Conservation (phyloP, 2,113 vertebrate species). For the Toxotes chatareus region DNA sequence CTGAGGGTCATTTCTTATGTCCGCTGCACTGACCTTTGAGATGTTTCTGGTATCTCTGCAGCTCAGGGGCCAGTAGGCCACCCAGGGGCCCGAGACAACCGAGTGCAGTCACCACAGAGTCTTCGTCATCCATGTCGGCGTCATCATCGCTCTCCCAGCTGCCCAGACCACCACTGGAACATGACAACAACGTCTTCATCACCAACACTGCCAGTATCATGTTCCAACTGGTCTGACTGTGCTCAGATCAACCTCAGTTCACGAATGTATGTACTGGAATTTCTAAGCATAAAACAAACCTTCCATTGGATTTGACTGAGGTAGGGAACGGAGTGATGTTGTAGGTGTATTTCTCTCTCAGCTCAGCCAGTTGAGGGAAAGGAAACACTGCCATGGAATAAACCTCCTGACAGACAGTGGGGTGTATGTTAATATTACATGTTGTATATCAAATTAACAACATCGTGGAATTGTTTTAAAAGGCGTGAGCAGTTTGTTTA, state of each 20-base stretch:
- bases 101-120: constrained; percentile 88
- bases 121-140: constrained; percentile 93
- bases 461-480: neutral
- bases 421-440: neutral
- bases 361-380: constrained; percentile 95
- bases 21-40: constrained; percentile 88
- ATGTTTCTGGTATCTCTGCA: constrained; percentile 94
- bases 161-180: constrained; percentile 79
- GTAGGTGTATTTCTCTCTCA: constrained; percentile 99
- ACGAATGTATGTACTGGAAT: too few species aligned
- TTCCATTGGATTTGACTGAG: constrained; percentile 88
- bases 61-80: constrained; percentile 92
- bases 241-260: too few species aligned
- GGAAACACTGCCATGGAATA: constrained; percentile 97
- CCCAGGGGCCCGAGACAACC: constrained; percentile 96
- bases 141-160: constrained; percentile 96
- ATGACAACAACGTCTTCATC: neutral
- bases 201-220: neutral
- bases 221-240: too few species aligned
- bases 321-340: constrained; percentile 98
- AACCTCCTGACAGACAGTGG: constrained; percentile 87
- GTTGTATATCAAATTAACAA: too few species aligned
- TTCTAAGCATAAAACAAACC: constrained; percentile 77
- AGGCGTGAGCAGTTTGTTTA: neutral
- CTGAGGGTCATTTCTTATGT: neutral